Evolutionary conservation across 53 echinoderm and acorn worm species (phyloP).

Genomic region (Patiria pectinifera): DNA sequence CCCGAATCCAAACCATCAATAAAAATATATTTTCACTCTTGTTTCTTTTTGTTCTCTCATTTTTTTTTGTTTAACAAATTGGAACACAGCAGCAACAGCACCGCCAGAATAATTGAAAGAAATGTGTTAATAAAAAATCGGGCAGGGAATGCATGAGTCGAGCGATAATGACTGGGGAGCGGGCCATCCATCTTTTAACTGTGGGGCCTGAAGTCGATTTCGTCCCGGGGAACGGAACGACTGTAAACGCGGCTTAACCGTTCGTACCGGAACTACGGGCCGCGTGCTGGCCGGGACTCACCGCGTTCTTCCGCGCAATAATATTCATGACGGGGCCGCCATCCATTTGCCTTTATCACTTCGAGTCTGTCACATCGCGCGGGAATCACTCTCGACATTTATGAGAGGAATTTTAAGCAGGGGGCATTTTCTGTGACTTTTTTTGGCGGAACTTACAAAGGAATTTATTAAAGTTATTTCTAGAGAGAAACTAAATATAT

Average conservation of each 20-base stretch:
- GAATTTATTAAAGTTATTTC: no score
- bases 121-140: constrained; percentile 57
- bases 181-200: constrained; percentile 27
- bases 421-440: not conserved
- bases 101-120: constrained; percentile 52
- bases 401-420: not conserved
- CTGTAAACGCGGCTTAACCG: constrained; percentile 26
- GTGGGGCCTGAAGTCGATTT: not conserved
- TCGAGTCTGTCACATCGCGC: constrained; percentile 3
- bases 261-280: constrained; percentile 38
- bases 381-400: not conserved
- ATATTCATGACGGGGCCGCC: constrained; percentile 42
- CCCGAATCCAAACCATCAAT: constrained; percentile 26
- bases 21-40: not conserved
- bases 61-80: constrained; percentile 33
- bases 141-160: not conserved
- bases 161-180: constrained; percentile 10
- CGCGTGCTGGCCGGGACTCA: constrained; percentile 20
- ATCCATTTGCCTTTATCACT: constrained; percentile 43
- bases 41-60: not conserved
- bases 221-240: not conserved
- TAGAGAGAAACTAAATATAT: no score
- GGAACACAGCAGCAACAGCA: not conserved
- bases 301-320: constrained; percentile 9
- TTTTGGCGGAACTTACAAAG: not conserved